A percentile compares a stretch with the other conserved stretches of the same genome.
phyloP scores from a whole-genome alignment of 2,797 vertebrate species.

The Xiphorhynchus erythropygius region DNA sequence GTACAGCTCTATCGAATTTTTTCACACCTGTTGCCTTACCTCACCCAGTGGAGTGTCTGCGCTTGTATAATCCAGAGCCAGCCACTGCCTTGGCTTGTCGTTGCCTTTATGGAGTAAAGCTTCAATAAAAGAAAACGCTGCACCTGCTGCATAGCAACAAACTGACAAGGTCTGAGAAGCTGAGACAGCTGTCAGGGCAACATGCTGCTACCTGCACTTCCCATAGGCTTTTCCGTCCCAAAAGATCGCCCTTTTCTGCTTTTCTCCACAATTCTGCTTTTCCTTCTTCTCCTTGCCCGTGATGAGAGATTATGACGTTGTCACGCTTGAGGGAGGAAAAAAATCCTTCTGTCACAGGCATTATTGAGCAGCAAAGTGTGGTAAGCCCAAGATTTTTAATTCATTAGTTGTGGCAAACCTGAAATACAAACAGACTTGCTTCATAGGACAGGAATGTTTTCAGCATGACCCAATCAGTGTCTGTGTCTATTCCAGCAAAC shows the following conservation, averaged over 20 bases:
- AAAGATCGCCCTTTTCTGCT: conserved; percentile 71
- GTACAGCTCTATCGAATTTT: conserved; percentile 52
- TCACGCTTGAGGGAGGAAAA: conserved; percentile 75
- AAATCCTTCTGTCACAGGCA: conserved; percentile 77
- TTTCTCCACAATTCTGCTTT: conserved; percentile 68
- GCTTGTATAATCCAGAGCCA: conserved; percentile 80
- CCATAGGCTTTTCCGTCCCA: conserved; percentile 70
- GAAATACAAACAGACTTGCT: conserved; percentile 86
- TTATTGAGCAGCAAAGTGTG: conserved; percentile 77
- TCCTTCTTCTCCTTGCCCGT: conserved; percentile 62
- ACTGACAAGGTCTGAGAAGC: conserved; percentile 77
- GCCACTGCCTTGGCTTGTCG: conserved; percentile 79
- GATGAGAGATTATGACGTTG: conserved; percentile 67
- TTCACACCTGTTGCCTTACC: conserved; percentile 84
- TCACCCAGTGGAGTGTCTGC: conserved; percentile 80
- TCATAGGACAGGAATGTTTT: conserved; percentile 87
- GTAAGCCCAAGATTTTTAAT: conserved; percentile 79
- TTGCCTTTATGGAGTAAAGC: conserved; percentile 76
- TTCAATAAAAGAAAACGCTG: conserved; percentile 76
- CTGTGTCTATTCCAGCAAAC: conserved; percentile 90
- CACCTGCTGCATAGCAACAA: conserved; percentile 82
- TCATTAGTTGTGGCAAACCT: conserved; percentile 82
- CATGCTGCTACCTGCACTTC: conserved; percentile 82
- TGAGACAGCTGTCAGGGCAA: conserved; percentile 78
- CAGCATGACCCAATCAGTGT: conserved; percentile 83